phyloP scores from a whole-genome alignment of 2,888 invertebrate genomes.

The Achlya flavicornis region DNA sequence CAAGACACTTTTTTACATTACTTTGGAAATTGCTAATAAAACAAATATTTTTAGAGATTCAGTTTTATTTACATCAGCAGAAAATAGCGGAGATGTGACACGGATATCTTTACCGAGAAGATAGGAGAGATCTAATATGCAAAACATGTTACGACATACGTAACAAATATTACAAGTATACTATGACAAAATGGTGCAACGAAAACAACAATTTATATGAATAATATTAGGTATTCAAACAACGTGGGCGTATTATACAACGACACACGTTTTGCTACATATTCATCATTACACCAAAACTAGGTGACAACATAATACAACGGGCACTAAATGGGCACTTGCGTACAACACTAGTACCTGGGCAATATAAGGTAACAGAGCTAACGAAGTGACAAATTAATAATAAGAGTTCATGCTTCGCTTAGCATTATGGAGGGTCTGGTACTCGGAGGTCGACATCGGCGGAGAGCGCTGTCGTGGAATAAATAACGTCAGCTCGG shows the following conservation, averaged over 20 bases:
- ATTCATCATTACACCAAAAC: background rate
- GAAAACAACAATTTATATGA: background rate
- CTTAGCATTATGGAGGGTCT: constrained; percentile 40
- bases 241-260: background rate
- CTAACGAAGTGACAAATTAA: constrained; percentile 52
- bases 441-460: constrained; percentile 20
- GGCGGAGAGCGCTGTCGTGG: constrained; percentile 47
- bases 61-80: background rate
- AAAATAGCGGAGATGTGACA: background rate
- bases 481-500: constrained; percentile 44
- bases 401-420: constrained; percentile 49
- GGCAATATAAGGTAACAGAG: constrained; percentile 19
- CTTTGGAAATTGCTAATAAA: too few species aligned
- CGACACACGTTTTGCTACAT: constrained; percentile 6
- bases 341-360: background rate
- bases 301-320: background rate
- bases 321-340: background rate
- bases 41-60: too few species aligned
- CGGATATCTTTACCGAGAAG: background rate
- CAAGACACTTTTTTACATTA: too few species aligned
- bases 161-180: background rate
- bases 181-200: background rate
- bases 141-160: background rate
- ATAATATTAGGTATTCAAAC: constrained; percentile 1
- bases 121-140: background rate